A percentile compares a stretch with the other conserved stretches of the same genome.
Evolutionary conservation across 2,797 vertebrate genomes (phyloP).

Genomic region (Botia almorhae): DNA sequence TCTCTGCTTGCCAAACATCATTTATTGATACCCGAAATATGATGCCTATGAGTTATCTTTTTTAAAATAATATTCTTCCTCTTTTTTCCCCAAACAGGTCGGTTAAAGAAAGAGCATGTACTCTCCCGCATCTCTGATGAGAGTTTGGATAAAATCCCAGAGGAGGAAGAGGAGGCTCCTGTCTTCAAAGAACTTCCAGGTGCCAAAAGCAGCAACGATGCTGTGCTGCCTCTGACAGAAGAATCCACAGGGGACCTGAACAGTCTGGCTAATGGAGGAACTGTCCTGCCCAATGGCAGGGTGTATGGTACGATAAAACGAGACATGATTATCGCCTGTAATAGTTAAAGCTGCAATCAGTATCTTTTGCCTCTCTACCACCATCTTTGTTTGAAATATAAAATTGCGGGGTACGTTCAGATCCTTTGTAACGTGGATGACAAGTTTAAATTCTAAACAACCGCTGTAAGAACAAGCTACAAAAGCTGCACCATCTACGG

Average conservation of each 20-base stretch:
- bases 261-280: conserved; percentile 82
- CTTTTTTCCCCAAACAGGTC: conserved; percentile 74
- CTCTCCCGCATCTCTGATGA: conserved; percentile 92
- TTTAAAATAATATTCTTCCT: background rate
- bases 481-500: too few species aligned
- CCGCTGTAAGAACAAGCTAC: too few species aligned
- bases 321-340: background rate
- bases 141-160: conserved; percentile 93
- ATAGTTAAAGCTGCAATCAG: too few species aligned
- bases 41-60: background rate
- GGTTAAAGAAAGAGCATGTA: conserved; percentile 89
- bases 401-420: too few species aligned
- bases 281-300: conserved; percentile 86
- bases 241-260: conserved; percentile 82
- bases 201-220: conserved; percentile 87
- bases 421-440: too few species aligned
- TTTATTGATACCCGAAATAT: background rate
- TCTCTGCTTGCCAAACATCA: background rate
- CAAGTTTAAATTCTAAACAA: too few species aligned
- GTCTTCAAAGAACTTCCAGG: conserved; percentile 97
- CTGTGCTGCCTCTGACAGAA: conserved; percentile 87
- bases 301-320: conserved; percentile 73
- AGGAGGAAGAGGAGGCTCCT: conserved; percentile 88
- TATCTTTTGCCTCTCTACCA: too few species aligned
- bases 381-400: too few species aligned